Conservation (phyloP, 2,797 vertebrate genomes). For the Enteromius treurensis region DNA sequence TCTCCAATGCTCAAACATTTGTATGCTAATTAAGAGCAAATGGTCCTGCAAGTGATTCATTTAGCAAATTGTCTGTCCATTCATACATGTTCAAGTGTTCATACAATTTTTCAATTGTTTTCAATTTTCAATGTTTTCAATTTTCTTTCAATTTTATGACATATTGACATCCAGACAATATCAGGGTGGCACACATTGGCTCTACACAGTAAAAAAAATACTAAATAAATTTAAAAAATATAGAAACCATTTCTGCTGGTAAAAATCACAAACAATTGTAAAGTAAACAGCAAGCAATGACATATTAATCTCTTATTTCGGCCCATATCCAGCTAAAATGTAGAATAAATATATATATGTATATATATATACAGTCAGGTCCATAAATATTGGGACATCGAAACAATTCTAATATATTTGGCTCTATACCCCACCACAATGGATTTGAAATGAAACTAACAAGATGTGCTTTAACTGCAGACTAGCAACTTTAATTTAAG, state of each 20-base stretch:
- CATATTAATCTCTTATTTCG: background rate
- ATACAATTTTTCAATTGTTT: too few relatives aligned
- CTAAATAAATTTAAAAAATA: background rate
- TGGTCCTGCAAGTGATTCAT: background rate
- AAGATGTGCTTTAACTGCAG: too few relatives aligned
- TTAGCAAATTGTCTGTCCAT: background rate
- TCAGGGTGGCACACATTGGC: background rate
- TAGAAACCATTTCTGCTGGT: background rate
- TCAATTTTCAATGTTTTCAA: too few relatives aligned
- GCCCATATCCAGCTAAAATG: background rate
- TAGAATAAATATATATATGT: background rate
- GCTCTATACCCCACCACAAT: too few relatives aligned
- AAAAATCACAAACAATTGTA: background rate
- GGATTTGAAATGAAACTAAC: too few relatives aligned
- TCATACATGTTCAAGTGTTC: background rate
- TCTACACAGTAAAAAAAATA: background rate
- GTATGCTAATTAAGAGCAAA: conserved; percentile 18
- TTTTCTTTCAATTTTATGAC: background rate
- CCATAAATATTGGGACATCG: too few relatives aligned
- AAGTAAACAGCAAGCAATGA: background rate
- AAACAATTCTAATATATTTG: too few relatives aligned
- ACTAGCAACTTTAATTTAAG: too few relatives aligned
- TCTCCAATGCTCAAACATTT: conserved; percentile 3
- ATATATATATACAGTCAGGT: too few relatives aligned
- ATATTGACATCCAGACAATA: background rate